Evolutionary conservation across 2,113 vertebrate species (phyloP), one percentile per base, ranked within the genome.

Genomic region (Turnix velox): DNA sequence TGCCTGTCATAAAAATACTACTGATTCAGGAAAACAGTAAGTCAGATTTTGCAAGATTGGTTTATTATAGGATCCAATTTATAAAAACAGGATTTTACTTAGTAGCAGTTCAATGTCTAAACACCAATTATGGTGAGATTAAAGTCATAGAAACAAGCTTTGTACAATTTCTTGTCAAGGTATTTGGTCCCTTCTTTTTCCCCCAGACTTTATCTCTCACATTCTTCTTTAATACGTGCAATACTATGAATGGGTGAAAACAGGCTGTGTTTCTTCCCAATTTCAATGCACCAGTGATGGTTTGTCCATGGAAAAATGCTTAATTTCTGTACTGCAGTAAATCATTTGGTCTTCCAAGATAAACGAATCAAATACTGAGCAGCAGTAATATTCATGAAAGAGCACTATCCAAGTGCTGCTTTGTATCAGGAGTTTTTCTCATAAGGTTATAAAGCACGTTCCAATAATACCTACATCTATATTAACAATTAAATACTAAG

Each of bases 31-130:
- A 84, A 93, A 93, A 80, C 8, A 76, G 18, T 30, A 79, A 66
- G 30, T 85, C 92, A 75, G 92, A 95, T 96, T 97, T 96, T 97
- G 97, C 93, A 98, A 97, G 94, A 96, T 87, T 96, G 69, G 86
- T 96, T 94, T 75, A 94, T 6, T 80, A 31, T 18, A 79, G 13
- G 66, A 97, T 89, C 74, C 91, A 89, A 94, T 94, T 95, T 88
- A 93, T 51, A 93, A 88, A 84, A 95, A 68, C 73, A 90, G 12
- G 68, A 52, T 91, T 93, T 65, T 66, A 94, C 43, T 78, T 85
- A 74, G 30, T 48, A 94, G 87, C 5, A 94, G 39, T 74, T 93
- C 40, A 83, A 72, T 67, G 84, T 77, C 59, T 87, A 95, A 92
- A 75, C 77, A 93, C 28, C 63, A 90, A 74, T 66, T 87, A 81